Conservation (phyloP, 2,888 invertebrate species). For the Keiferia lycopersicella region DNA sequence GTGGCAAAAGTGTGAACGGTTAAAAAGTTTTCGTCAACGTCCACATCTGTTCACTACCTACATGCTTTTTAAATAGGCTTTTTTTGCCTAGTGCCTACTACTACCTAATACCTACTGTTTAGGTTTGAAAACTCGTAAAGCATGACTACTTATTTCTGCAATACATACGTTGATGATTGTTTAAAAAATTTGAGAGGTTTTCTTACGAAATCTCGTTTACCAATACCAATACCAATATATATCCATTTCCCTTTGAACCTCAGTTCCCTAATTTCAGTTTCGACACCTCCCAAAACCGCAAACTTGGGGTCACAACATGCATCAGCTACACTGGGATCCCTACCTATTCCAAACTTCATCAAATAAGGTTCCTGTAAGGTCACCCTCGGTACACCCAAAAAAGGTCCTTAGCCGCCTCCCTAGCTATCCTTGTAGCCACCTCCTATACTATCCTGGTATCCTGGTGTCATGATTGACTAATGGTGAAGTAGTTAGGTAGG, state of each 20-base stretch:
- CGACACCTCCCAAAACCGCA: not conserved
- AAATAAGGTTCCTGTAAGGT: not conserved
- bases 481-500: not conserved
- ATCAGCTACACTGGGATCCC: not conserved
- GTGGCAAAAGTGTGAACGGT: no score
- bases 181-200: no score
- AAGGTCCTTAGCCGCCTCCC: not conserved
- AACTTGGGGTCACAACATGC: not conserved
- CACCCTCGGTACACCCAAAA: not conserved
- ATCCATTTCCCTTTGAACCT: not conserved
- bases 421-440: not conserved
- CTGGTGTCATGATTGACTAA: slow-evolving; percentile 15
- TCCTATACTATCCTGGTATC: not conserved
- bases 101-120: no score
- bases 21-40: no score
- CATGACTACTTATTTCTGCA: no score
- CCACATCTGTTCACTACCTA: no score
- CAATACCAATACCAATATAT: no score
- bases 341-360: not conserved
- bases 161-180: no score
- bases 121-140: no score
- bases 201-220: no score
- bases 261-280: not conserved
- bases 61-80: no score
- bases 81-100: no score